phyloP scores from a whole-genome alignment of 2,888 invertebrate genomes.

The Cantharis nigra region DNA sequence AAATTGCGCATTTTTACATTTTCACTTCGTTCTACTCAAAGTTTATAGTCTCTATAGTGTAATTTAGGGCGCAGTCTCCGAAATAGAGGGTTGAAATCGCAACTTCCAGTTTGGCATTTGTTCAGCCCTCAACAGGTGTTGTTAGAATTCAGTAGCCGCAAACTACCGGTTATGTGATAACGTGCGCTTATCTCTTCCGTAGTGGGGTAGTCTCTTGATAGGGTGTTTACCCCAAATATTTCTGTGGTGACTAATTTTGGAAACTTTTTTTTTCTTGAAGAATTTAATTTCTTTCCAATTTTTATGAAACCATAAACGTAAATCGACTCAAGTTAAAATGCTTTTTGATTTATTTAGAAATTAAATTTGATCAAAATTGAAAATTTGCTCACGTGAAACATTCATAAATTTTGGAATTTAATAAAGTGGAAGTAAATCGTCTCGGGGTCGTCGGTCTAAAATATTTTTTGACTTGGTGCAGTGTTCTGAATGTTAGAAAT shows the following conservation, averaged over 20 bases:
- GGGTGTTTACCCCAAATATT: neutral
- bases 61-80: constrained; percentile 27
- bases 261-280: neutral
- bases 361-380: neutral
- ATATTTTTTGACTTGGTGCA: neutral
- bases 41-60: neutral
- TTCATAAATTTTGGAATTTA: neutral
- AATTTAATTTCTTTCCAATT: neutral
- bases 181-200: constrained; percentile 17
- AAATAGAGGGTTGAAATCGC: constrained; percentile 18
- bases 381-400: neutral
- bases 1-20: neutral
- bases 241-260: neutral
- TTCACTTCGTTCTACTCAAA: neutral
- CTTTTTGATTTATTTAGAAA: neutral
- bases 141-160: constrained; percentile 26
- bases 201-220: neutral
- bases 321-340: neutral
- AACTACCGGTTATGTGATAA: constrained; percentile 24
- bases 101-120: constrained; percentile 28
- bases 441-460: neutral
- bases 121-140: constrained; percentile 37
- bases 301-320: neutral
- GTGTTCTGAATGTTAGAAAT: neutral
- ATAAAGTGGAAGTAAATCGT: neutral